A percentile compares a stretch with the other conserved stretches of the same genome.
Conservation (phyloP, 2,888 invertebrate species). For the Xylophagus ater region DNA sequence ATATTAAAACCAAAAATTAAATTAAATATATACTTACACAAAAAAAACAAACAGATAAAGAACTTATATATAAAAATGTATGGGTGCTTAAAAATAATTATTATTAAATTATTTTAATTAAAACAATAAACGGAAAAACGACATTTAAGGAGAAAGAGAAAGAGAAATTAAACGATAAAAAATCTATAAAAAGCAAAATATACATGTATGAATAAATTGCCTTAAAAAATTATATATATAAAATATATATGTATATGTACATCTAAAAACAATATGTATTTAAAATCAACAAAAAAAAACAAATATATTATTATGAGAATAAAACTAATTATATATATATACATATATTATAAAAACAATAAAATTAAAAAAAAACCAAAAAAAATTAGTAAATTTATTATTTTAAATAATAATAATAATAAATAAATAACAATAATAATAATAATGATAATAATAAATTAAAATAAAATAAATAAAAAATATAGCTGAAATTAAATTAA, state of each 20-base stretch:
- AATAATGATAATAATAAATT: background rate
- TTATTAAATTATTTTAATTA: slow-evolving; percentile 4
- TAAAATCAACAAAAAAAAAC: slow-evolving; percentile 11
- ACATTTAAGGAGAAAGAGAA: background rate
- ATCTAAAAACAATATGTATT: slow-evolving; percentile 14
- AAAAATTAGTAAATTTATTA: background rate
- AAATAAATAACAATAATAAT: background rate
- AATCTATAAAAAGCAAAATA: slow-evolving; percentile 6
- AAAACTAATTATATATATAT: slow-evolving; percentile 10
- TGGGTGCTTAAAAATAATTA: slow-evolving; percentile 15
- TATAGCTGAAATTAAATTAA: no score
- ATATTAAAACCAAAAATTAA: background rate
- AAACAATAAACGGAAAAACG: slow-evolving; percentile 1
- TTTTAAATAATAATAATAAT: background rate
- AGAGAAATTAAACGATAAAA: background rate
- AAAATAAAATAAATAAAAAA: background rate
- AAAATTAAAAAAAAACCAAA: slow-evolving; percentile 7
- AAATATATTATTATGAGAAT: slow-evolving; percentile 16
- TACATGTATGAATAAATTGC: slow-evolving; percentile 22
- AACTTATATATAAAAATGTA: slow-evolving; percentile 14
- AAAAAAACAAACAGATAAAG: slow-evolving; percentile 9
- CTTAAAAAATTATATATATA: slow-evolving; percentile 16
- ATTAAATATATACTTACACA: slow-evolving; percentile 4
- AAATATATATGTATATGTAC: slow-evolving; percentile 7
- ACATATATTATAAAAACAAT: slow-evolving; percentile 10